Percentiles rank a stretch among this genome's conserved stretches.
These are phyloP conservation scores for Eospalax fontanierii DNA, from an alignment of 2,797 vertebrate genomes.

Conservation along the genomic window DNA sequence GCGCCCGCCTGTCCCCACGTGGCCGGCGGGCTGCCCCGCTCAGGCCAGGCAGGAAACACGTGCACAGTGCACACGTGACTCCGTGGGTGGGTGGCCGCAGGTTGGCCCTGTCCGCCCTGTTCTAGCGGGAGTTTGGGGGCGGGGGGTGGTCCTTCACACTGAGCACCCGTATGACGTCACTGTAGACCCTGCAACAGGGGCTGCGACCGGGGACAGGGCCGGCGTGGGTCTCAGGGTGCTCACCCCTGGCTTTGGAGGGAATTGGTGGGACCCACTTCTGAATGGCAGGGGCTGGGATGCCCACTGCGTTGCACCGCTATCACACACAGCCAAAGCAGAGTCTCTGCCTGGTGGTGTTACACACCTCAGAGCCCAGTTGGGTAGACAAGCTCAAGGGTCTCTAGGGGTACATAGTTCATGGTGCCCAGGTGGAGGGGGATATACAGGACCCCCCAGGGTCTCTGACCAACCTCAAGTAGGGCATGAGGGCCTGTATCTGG, in stretches of 20 bases:
- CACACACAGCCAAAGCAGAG: background rate
- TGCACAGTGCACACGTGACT: background rate
- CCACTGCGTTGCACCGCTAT: background rate
- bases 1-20: background rate
- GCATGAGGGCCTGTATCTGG: background rate
- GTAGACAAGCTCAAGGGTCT: too few relatives aligned
- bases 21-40: background rate
- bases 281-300: background rate
- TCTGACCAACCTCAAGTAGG: background rate
- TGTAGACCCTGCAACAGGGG: background rate
- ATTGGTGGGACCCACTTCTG: background rate
- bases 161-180: background rate
- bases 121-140: background rate
- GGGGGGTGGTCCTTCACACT: too few relatives aligned
- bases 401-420: background rate
- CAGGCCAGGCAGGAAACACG: conserved; percentile 12
- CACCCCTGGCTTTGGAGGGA: background rate
- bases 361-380: background rate
- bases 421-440: background rate
- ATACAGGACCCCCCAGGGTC: background rate
- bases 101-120: background rate
- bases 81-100: background rate
- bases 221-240: too few relatives aligned
- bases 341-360: background rate
- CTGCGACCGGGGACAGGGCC: background rate